These are phyloP conservation scores for Pithys albifrons DNA, from an alignment of 2,113 vertebrate genomes.

Conservation along the genomic window DNA sequence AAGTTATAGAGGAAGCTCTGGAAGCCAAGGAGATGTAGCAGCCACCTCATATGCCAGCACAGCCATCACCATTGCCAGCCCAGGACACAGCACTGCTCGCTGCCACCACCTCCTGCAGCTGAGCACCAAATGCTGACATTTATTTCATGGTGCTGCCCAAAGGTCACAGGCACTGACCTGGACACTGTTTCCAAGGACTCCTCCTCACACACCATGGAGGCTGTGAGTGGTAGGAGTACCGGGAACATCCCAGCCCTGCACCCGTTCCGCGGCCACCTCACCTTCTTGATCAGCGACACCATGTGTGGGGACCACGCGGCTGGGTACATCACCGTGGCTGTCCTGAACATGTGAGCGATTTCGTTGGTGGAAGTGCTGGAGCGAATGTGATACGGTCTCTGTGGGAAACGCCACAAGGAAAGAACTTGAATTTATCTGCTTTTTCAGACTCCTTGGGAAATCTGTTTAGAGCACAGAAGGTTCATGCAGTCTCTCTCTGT, in stretches of 20 bases:
- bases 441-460: background rate
- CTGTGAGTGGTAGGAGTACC: background rate
- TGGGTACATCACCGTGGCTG: conserved; percentile 84
- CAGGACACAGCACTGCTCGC: rapidly evolving
- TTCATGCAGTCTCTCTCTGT: background rate
- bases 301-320: conserved; percentile 87
- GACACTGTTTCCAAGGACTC: background rate
- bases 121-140: no score
- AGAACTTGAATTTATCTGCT: background rate
- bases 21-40: background rate
- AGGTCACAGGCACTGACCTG: background rate
- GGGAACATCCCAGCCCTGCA: background rate
- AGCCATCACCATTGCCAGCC: no score
- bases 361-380: conserved; percentile 83
- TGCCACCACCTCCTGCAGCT: rapidly evolving
- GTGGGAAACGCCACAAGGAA: background rate
- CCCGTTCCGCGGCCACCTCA: conserved; percentile 47
- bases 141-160: rapidly evolving
- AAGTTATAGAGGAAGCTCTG: background rate
- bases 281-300: conserved; percentile 89
- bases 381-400: conserved; percentile 94
- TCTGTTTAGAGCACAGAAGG: background rate
- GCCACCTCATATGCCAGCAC: background rate
- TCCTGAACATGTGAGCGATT: conserved; percentile 85
- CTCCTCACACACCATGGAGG: rapidly evolving